Percentiles rank a stretch among this genome's conserved stretches.
Evolutionary conservation across 2,797 vertebrate species (phyloP).

Genomic region (Manis pentadactyla): DNA sequence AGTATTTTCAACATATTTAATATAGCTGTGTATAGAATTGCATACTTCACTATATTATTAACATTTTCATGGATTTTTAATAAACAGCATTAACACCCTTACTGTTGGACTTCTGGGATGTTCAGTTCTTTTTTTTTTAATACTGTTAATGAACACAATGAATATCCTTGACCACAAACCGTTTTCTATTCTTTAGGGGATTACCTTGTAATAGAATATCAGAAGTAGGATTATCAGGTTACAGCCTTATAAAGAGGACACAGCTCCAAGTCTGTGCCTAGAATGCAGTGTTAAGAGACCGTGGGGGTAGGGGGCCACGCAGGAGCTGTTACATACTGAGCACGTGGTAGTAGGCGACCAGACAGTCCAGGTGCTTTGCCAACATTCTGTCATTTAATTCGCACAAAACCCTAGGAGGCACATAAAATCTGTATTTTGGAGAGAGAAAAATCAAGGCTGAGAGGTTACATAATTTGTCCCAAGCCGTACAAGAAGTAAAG

Average conservation of each 20-base stretch:
- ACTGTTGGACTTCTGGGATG: background rate
- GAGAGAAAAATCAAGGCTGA: background rate
- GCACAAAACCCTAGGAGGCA: background rate
- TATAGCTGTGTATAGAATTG: background rate
- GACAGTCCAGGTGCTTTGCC: background rate
- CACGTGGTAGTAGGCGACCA: background rate
- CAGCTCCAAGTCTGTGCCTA: background rate
- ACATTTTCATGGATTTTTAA: constrained; percentile 8
- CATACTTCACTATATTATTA: background rate
- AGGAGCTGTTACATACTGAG: background rate
- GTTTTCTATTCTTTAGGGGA: background rate
- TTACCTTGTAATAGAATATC: background rate
- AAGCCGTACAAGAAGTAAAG: background rate
- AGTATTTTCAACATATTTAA: background rate
- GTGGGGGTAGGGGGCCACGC: too few relatives aligned
- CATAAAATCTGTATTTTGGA: background rate
- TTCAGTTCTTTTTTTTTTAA: background rate
- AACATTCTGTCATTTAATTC: constrained; percentile 1
- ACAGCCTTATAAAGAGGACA: background rate
- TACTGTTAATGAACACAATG: background rate
- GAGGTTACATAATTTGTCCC: background rate
- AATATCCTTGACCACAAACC: constrained; percentile 35
- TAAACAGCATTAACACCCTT: background rate
- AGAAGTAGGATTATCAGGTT: background rate
- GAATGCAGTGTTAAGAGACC: background rate